Evolutionary conservation across 1,140 invertebrate genomes (phyloP), one percentile per base, ranked within the genome.

Genomic region (Cyrtorhinus lividipennis): DNA sequence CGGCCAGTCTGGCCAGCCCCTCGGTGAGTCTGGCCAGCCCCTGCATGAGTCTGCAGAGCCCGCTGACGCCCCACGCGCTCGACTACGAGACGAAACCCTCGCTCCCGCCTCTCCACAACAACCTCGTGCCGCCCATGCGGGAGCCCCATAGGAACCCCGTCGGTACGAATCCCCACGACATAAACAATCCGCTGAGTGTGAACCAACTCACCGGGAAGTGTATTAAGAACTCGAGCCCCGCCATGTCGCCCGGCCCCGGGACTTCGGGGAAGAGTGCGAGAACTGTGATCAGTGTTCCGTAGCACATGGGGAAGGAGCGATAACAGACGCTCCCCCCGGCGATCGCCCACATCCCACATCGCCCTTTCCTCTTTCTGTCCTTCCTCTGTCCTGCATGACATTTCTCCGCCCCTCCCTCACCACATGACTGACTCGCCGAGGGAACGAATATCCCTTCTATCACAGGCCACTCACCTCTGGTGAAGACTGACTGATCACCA

Each of bases 161-260:
- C 38, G 90, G 89, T 61, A 90, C 89, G 10, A 92, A 92, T 75
- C 90, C 90, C 12, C 83, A 89, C 68, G 89, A 92, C 77, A 86
- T 88, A 62, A 92, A 93, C 76, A 92, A 92, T 78, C 90, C 90
- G 23, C 77, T 92, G 24, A 90, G 87, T 73, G 88, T 93, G 27
- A 90, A 90, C 69, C 87, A 90, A 74, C 75, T 92, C 64, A 91
- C 88, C 44, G 87, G 83, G 67, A 81, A 83, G 76, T 82, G 81
- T 74, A 79, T 81, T 67, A 81, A 81, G 69, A 81, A 66, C 60
- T 63, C 65, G 1, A 63, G 30, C 13, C 48, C 65, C 10, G 30
- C 57, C 45, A 38, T 63, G 38, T 59, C 58, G 2, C 62, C 15
- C 24, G 46, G 24, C 26, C 27, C 58, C n/a, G 53, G 48, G 20